Conservation (phyloP, 2,113 vertebrate species). For the Bungarus multicinctus region DNA sequence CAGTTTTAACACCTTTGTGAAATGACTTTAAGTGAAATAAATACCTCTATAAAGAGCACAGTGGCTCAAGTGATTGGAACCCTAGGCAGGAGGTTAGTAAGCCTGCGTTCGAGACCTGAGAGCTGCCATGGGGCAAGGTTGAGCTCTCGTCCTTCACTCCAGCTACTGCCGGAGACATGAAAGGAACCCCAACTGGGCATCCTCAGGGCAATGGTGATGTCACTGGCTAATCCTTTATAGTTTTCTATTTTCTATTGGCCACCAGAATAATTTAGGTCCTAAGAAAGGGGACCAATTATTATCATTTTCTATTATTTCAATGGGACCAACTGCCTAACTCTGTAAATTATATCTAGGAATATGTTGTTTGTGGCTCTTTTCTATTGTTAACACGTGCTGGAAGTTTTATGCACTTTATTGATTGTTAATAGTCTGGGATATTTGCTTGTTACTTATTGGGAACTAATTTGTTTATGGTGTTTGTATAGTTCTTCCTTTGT, state of each 20-base stretch:
- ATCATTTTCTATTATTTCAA: too few relatives aligned
- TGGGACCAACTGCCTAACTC: neutral
- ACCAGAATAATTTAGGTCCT: neutral
- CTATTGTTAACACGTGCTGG: neutral
- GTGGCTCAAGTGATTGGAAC: too few relatives aligned
- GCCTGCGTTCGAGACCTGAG: too few relatives aligned
- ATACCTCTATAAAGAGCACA: neutral
- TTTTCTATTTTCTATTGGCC: neutral
- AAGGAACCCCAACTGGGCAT: too few relatives aligned
- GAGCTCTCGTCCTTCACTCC: too few relatives aligned
- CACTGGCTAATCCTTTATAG: neutral
- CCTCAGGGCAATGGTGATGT: too few relatives aligned
- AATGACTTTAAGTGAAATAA: neutral
- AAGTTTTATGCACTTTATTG: neutral
- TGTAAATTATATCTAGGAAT: neutral
- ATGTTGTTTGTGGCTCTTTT: neutral
- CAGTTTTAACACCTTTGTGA: neutral
- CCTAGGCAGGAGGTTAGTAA: too few relatives aligned
- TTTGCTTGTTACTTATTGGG: neutral
- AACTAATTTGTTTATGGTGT: neutral
- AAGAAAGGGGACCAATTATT: neutral
- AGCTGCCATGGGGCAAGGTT: too few relatives aligned
- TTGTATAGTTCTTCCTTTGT: neutral
- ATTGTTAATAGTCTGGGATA: neutral
- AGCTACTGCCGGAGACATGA: too few relatives aligned